phyloP scores from a whole-genome alignment of 1,140 invertebrate species.

The Microplitis mediator region DNA sequence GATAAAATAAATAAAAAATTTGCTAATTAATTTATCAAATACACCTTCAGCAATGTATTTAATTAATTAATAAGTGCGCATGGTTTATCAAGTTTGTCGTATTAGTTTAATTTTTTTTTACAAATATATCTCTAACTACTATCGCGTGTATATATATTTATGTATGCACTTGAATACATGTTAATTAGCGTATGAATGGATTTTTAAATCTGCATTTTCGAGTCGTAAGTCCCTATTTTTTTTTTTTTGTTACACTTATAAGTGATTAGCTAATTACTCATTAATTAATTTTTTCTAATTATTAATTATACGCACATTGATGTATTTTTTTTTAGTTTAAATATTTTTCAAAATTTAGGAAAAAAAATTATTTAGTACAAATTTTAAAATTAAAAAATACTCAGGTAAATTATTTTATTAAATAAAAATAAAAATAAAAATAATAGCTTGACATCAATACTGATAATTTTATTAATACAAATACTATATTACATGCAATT shows the following conservation, averaged over 20 bases:
- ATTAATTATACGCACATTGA: too few relatives aligned
- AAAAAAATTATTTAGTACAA: neutral
- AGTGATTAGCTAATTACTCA: too few relatives aligned
- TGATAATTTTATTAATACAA: constrained; percentile 50
- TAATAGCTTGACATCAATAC: constrained; percentile 41
- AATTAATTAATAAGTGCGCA: constrained; percentile 2
- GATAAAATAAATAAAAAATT: neutral
- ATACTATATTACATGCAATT: constrained; percentile 43
- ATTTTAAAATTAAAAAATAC: neutral
- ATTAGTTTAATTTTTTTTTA: neutral
- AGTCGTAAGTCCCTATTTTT: too few relatives aligned
- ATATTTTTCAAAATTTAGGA: too few relatives aligned
- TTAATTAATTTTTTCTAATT: too few relatives aligned
- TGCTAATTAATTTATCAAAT: neutral
- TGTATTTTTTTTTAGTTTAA: too few relatives aligned
- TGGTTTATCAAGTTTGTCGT: neutral
- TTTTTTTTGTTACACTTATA: too few relatives aligned
- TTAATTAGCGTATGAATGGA: constrained; percentile 1
- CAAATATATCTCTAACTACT: neutral
- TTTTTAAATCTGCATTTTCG: neutral
- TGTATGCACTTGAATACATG: constrained; percentile 3
- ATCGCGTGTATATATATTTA: neutral
- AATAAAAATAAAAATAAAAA: constrained; percentile 3
- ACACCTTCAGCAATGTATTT: constrained; percentile 5
- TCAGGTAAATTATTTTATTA: neutral